These are phyloP conservation scores for Silurus asotus DNA, from an alignment of 2,113 vertebrate species.

Conservation along the genomic window DNA sequence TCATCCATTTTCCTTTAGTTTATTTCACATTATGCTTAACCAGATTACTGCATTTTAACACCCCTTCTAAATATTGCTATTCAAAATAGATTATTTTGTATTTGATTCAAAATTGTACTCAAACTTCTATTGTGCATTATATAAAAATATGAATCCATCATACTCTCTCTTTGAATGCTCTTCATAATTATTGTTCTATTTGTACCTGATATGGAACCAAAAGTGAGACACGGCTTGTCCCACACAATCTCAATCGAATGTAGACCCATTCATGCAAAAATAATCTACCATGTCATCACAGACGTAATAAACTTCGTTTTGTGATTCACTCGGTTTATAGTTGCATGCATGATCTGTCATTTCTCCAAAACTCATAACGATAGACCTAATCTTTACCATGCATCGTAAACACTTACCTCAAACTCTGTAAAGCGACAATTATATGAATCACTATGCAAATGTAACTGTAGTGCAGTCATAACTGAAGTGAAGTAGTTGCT, in stretches of 20 bases:
- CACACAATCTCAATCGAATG: background rate
- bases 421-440: background rate
- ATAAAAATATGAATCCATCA: background rate
- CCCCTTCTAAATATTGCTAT: background rate
- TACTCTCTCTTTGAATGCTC: background rate
- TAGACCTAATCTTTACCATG: background rate
- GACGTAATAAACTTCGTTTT: background rate
- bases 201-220: background rate
- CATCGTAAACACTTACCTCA: conserved; percentile 6
- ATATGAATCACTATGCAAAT: conserved; percentile 29
- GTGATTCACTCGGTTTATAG: background rate
- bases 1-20: background rate
- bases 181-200: background rate
- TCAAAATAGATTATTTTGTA: background rate
- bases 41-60: background rate
- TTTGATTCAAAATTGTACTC: background rate
- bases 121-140: background rate
- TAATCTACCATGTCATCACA: background rate
- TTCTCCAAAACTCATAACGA: conserved; percentile 9
- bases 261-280: background rate
- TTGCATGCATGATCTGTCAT: background rate
- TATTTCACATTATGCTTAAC: background rate
- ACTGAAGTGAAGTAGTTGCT: background rate
- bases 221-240: background rate
- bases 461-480: conserved; percentile 20